Evolutionary conservation across 2,888 invertebrate species (phyloP).

Genomic region (Ligdia adustata): DNA sequence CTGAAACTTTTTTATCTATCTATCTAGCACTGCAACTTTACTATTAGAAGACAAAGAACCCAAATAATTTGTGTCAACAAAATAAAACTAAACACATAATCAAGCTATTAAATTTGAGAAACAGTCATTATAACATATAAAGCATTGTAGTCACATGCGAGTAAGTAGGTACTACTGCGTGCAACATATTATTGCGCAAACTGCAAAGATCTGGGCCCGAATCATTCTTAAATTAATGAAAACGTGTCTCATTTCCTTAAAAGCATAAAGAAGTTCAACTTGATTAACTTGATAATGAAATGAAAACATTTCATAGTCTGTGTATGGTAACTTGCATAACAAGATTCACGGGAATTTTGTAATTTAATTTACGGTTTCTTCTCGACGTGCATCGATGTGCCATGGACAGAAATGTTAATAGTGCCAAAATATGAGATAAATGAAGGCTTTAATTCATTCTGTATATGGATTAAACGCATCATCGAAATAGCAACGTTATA

Average conservation of each 20-base stretch:
- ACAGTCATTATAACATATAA: conserved; percentile 42
- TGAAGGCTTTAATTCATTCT: conserved; percentile 9
- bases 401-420: conserved; percentile 7
- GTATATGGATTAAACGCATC: conserved; percentile 10
- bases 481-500: conserved; percentile 5
- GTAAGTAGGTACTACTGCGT: conserved; percentile 41
- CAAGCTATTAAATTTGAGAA: conserved; percentile 41
- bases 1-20: too few species aligned
- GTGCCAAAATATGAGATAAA: conserved; percentile 12
- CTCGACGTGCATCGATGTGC: conserved; percentile 9
- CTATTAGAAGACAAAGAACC: conserved; percentile 18
- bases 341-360: conserved; percentile 19
- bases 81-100: conserved; percentile 37
- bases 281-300: conserved; percentile 21
- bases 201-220: conserved; percentile 36
- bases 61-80: conserved; percentile 25
- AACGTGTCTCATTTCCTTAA: conserved; percentile 22
- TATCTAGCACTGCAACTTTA: background rate
- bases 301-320: conserved; percentile 24
- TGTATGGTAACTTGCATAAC: conserved; percentile 21
- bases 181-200: conserved; percentile 51
- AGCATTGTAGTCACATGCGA: conserved; percentile 39
- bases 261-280: conserved; percentile 22
- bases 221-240: conserved; percentile 23
- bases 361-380: conserved; percentile 23